Percentiles rank a stretch among this genome's conserved stretches.
phyloP scores from a whole-genome alignment of 2,888 invertebrate species.

The Colostygia pectinataria region DNA sequence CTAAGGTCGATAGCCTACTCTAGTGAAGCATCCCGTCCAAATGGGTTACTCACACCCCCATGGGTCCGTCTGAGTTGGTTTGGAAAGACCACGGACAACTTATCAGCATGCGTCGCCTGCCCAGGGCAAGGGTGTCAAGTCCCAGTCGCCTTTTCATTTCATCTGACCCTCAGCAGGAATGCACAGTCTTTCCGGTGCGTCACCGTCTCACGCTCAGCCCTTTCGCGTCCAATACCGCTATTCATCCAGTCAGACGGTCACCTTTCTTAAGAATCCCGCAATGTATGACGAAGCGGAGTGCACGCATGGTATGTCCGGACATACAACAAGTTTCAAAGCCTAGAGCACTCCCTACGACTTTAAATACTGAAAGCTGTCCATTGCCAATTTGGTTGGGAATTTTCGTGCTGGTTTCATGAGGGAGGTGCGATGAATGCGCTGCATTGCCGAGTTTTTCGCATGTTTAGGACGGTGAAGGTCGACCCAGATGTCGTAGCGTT shows the following conservation, averaged over 20 bases:
- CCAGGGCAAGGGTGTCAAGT: constrained; percentile 16
- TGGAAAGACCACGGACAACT: not conserved
- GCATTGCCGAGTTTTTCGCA: not conserved
- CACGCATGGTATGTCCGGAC: constrained; percentile 49
- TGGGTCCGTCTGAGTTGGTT: too few species aligned
- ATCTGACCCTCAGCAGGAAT: constrained; percentile 26
- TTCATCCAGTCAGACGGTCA: not conserved
- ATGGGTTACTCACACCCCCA: too few species aligned
- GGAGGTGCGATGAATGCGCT: not conserved
- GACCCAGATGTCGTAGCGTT: constrained; percentile 21
- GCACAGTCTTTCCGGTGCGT: constrained; percentile 36
- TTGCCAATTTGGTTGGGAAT: constrained; percentile 5
- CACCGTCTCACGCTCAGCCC: constrained; percentile 32
- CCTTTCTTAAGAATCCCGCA: constrained; percentile 13
- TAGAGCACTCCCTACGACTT: constrained; percentile 9
- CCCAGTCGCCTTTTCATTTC: constrained; percentile 6
- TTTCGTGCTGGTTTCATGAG: not conserved
- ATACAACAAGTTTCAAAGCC: constrained; percentile 15
- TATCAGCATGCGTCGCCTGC: not conserved
- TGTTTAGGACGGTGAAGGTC: not conserved
- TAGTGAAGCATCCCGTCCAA: too few species aligned
- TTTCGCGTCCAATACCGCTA: constrained; percentile 30
- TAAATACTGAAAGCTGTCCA: constrained; percentile 2
- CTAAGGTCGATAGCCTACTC: too few species aligned
- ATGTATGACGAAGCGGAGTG: constrained; percentile 31